These are phyloP conservation scores for Salarias fasciatus DNA, from an alignment of 2,797 vertebrate species.

Conservation along the genomic window DNA sequence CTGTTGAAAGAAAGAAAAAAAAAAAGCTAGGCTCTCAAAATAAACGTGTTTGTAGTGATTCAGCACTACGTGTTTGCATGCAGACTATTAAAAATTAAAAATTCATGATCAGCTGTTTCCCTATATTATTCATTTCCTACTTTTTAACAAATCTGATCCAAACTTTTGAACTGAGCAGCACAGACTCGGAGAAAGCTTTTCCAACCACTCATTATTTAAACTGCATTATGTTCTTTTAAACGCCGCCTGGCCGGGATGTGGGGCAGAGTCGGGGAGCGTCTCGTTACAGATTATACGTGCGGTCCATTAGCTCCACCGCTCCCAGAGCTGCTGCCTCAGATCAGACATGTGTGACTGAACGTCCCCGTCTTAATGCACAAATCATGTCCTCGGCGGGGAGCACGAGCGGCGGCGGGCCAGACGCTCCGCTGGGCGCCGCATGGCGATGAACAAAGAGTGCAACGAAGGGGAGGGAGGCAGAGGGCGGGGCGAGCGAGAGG, in stretches of 20 bases:
- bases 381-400: conserved; percentile 34
- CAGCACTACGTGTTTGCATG: no score
- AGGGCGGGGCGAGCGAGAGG: neutral
- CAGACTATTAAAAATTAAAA: neutral
- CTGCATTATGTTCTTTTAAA: neutral
- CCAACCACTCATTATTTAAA: neutral
- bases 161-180: neutral
- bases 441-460: neutral
- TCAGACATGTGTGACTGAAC: conserved; percentile 44
- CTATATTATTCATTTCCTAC: conserved; percentile 12
- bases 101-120: neutral
- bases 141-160: neutral
- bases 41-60: no score
- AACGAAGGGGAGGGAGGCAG: neutral
- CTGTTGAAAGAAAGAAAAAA: no score
- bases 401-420: conserved; percentile 1
- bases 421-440: conserved; percentile 3
- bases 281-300: conserved; percentile 1
- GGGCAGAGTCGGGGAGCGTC: neutral
- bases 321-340: conserved; percentile 30
- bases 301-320: conserved; percentile 24
- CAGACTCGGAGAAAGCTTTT: neutral
- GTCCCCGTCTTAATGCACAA: conserved; percentile 44
- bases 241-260: neutral
- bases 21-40: no score